Evolutionary conservation across 2,888 invertebrate genomes (phyloP), one percentile per base, ranked within the genome.

Genomic region (Crossocerus cetratus): DNA sequence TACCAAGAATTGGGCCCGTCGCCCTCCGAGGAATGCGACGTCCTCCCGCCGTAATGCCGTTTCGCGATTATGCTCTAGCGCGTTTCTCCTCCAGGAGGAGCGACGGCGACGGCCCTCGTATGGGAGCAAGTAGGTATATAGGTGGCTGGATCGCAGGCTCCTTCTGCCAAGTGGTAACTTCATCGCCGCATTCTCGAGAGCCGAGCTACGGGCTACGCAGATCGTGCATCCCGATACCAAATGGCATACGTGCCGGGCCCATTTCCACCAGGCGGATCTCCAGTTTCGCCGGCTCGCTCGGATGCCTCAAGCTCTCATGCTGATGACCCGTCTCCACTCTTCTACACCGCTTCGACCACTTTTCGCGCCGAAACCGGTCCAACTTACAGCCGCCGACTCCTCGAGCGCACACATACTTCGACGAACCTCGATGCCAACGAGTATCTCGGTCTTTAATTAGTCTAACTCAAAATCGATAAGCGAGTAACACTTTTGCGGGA

Each of bases 1-100:
- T 84, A 82, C 79, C 85, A 78, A 83, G 84, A 85, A 85, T 83
- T 80, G 80, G 81, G 77, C 77, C 79, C 82, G 76, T 76, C 76
- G 76, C 76, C 76, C 76, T 76, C 71, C 65, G 61, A 65, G 76
- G 76, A 74, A 76, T 76, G 76, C 75, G 59, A 74, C 75, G 65
- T 68, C 71, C 61, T 67, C 49, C 32, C 32, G 32, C 32, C 32
- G 32, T 76, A 76, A 76, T 74, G 76, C 71, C 76, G 65, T 76
- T 76, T 76, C 65, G 65, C 76, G 76, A 76, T 76, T 76, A 76
- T 74, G 71, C 65, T 74, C 76, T 76, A 68, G 71, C 75, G 67
- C 71, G 75, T 71, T 74, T 74, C 76, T 45, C 70, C 43, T 61
- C 44, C 62, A 68, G 32, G 32, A 32, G 1, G 32, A 32, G 32